These are phyloP conservation scores for Bombus ignitus DNA, from an alignment of 1,140 invertebrate species.

Conservation along the genomic window DNA sequence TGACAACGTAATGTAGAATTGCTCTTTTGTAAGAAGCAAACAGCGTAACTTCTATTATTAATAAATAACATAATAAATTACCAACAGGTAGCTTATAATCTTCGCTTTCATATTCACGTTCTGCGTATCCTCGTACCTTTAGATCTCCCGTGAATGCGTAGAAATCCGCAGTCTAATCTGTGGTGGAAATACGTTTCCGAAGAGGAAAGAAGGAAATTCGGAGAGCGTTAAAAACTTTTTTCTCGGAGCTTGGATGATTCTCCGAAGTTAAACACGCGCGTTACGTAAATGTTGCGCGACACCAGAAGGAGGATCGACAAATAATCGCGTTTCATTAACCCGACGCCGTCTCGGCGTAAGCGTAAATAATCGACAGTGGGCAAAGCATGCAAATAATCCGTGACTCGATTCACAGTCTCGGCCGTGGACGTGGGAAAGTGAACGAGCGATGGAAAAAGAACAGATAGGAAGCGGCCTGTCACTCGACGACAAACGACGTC, in stretches of 20 bases:
- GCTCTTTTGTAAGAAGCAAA: too few relatives aligned
- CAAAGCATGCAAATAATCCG: constrained; percentile 34
- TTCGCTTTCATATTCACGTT: too few relatives aligned
- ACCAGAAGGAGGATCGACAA: constrained; percentile 4
- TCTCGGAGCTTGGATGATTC: background rate
- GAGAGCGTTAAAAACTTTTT: background rate
- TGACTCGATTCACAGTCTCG: constrained; percentile 5
- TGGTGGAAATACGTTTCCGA: background rate
- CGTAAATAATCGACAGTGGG: constrained; percentile 35
- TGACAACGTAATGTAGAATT: too few relatives aligned
- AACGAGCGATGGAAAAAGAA: constrained; percentile 2
- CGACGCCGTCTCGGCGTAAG: constrained; percentile 19
- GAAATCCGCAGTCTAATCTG: background rate
- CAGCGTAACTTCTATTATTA: too few relatives aligned
- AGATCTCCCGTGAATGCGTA: too few relatives aligned
- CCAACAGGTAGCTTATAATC: too few relatives aligned
- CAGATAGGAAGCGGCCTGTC: background rate
- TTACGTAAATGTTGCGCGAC: constrained; percentile 4
- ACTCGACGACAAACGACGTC: constrained; percentile 4
- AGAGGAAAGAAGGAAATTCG: too few relatives aligned
- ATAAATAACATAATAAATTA: too few relatives aligned
- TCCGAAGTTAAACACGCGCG: background rate
- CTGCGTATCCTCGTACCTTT: too few relatives aligned
- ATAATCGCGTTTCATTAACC: constrained; percentile 22
- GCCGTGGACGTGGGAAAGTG: background rate